A percentile compares a stretch with the other conserved stretches of the same genome.
These are phyloP conservation scores for Nephotettix cincticeps DNA, from an alignment of 1,140 invertebrate genomes.

Conservation along the genomic window DNA sequence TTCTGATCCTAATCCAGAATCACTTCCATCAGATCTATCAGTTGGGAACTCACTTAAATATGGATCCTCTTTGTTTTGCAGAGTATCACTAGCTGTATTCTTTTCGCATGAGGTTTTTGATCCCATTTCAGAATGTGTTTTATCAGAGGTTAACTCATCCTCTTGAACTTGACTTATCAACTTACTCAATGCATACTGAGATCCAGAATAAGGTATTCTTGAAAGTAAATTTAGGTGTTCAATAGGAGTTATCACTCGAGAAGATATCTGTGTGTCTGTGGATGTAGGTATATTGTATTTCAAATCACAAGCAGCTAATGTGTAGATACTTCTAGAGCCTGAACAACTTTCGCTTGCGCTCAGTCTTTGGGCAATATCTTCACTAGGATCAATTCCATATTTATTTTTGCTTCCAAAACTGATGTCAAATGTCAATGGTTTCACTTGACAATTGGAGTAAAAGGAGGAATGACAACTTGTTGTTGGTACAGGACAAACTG, in stretches of 20 bases:
- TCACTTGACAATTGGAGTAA: constrained; percentile 9
- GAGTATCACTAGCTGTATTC: neutral
- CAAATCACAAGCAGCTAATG: neutral
- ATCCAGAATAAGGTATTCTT: too few species aligned
- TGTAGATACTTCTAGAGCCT: constrained; percentile 14
- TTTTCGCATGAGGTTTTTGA: neutral
- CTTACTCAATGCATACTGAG: too few species aligned
- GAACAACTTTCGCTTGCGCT: neutral
- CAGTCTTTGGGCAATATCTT: constrained; percentile 2
- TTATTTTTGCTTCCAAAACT: neutral
- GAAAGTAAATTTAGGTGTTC: neutral
- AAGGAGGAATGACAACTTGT: constrained; percentile 16
- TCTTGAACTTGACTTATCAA: too few species aligned
- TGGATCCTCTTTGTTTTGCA: constrained; percentile 15
- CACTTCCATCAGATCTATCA: constrained; percentile 72
- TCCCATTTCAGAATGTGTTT: neutral
- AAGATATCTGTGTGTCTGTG: neutral
- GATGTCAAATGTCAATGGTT: neutral
- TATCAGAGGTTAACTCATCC: too few species aligned
- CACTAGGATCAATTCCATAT: constrained; percentile 5
- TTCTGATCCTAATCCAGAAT: constrained; percentile 67
- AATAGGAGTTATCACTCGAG: neutral
- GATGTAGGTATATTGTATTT: neutral
- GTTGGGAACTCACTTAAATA: constrained; percentile 23
- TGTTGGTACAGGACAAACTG: constrained; percentile 7